Conservation (phyloP, 2,113 vertebrate genomes). For the Rhagologus leucostigma region DNA sequence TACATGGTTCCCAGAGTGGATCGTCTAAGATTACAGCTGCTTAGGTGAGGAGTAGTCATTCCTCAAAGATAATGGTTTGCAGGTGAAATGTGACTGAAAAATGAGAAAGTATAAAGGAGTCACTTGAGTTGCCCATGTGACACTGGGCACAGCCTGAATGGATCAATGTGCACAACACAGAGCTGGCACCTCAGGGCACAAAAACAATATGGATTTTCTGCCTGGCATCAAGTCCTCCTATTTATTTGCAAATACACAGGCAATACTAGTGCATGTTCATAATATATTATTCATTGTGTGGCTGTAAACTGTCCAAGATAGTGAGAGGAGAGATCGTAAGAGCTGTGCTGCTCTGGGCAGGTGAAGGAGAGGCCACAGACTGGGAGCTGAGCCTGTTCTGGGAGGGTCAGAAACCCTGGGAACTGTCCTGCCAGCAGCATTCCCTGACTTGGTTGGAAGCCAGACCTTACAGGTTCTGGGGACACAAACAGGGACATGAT, state of each 20-base stretch:
- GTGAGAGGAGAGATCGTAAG: accelerated
- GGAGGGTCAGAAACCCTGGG: neutral
- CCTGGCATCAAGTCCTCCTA: neutral
- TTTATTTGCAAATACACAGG: neutral
- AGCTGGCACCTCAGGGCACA: neutral
- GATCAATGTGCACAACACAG: neutral
- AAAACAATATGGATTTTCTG: neutral
- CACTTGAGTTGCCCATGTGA: neutral
- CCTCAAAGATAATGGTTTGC: neutral
- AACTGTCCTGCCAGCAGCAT: neutral
- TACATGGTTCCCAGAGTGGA: neutral
- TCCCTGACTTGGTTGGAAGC: neutral
- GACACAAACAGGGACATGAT: neutral
- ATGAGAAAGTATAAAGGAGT: neutral
- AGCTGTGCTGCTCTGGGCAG: neutral
- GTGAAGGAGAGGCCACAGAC: neutral
- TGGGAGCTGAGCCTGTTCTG: neutral
- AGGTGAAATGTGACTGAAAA: neutral
- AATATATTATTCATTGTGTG: neutral
- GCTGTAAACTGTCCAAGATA: neutral
- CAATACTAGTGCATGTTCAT: neutral
- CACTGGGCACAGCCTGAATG: neutral
- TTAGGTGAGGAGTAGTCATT: neutral
- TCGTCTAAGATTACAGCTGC: neutral
- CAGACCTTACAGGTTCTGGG: neutral